Evolutionary conservation across 2,797 vertebrate species (phyloP).

Genomic region (Xiphorhynchus erythropygius): DNA sequence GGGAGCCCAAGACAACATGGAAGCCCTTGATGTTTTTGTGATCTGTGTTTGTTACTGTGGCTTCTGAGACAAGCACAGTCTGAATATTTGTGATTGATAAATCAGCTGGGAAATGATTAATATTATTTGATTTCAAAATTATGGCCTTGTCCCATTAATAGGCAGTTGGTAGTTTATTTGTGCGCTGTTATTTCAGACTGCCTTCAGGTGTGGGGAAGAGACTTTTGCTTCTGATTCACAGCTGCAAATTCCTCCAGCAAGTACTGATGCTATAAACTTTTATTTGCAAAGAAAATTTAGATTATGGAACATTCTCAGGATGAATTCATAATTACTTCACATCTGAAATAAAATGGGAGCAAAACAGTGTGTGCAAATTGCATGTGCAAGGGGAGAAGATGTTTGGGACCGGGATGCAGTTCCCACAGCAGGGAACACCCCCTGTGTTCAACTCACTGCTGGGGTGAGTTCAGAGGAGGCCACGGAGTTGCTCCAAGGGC

Average conservation of each 20-base stretch:
- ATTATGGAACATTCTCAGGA: not conserved
- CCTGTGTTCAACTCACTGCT: not conserved
- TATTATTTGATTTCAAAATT: not conserved
- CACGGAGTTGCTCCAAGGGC: fast-evolving
- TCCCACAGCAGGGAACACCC: not conserved
- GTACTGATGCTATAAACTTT: not conserved
- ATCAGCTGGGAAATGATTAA: not conserved
- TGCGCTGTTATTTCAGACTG: not conserved
- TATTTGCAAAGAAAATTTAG: not conserved
- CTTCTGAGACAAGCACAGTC: not conserved
- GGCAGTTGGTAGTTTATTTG: not conserved
- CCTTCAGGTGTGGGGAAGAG: not conserved
- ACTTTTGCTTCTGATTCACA: not conserved
- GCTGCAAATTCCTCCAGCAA: not conserved
- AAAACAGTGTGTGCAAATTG: not conserved
- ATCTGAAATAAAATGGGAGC: not conserved
- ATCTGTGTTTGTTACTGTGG: not conserved
- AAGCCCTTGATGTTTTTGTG: not conserved
- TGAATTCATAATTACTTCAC: not conserved
- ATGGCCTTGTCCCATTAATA: not conserved
- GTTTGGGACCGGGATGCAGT: fast-evolving
- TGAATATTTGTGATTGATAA: not conserved
- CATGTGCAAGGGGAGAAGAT: not conserved
- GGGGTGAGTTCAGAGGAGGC: not conserved
- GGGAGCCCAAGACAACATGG: not conserved